A percentile compares a stretch with the other conserved stretches of the same genome.
phyloP scores from a whole-genome alignment of 2,113 vertebrate genomes.

The Epinephelus moara region DNA sequence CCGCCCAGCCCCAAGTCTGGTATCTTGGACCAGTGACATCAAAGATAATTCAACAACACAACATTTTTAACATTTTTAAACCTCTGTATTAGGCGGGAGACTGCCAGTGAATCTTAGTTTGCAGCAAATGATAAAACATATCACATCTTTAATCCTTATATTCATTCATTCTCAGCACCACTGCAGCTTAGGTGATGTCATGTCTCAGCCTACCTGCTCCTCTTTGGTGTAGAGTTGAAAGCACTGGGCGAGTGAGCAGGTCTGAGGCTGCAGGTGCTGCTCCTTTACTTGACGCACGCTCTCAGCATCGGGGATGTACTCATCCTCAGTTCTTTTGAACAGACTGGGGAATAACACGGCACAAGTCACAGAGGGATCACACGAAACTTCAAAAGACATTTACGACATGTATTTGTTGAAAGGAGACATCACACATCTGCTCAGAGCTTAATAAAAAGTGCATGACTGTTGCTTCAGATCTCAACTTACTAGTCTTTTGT shows the following conservation, averaged over 20 bases:
- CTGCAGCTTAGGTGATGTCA: not conserved
- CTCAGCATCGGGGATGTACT: conserved; percentile 96
- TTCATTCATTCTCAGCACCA: not conserved
- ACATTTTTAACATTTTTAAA: not conserved
- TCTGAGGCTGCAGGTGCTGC: conserved; percentile 95
- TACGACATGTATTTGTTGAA: not conserved
- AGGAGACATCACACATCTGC: conserved; percentile 17
- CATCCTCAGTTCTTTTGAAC: conserved; percentile 95
- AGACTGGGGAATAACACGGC: conserved; percentile 84
- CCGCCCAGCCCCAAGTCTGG: not conserved
- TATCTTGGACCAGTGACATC: not conserved
- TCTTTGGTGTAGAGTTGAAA: conserved; percentile 99
- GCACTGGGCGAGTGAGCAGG: conserved; percentile 96
- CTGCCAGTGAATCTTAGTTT: not conserved
- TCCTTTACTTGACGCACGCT: conserved; percentile 94
- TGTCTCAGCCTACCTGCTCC: conserved; percentile 88
- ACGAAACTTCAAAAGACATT: conserved; percentile 21
- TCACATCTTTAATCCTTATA: not conserved
- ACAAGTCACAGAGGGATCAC: conserved; percentile 46
- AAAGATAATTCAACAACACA: not conserved
- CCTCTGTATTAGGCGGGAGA: not conserved
- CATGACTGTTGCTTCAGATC: not conserved
- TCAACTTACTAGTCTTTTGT: conserved; percentile 97
- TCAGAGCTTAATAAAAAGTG: not conserved
- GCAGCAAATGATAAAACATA: not conserved